Evolutionary conservation across 35 echinoderm and acorn worm species (phyloP).

Genomic region (Ophiothrix spiculata): DNA sequence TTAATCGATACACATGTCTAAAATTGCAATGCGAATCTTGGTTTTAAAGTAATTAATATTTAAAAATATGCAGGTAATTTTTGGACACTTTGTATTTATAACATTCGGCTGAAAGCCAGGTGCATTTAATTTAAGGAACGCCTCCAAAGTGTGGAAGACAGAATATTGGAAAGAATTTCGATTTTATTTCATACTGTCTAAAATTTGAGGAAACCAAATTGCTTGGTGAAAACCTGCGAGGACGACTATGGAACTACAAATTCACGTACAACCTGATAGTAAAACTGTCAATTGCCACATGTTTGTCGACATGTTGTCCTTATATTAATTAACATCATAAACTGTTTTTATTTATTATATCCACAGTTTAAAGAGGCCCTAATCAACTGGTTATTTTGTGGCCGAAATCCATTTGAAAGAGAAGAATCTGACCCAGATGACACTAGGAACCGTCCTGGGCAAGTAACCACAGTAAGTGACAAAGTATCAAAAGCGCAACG

Average conservation of each 20-base stretch:
- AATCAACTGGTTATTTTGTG: conserved; percentile 46
- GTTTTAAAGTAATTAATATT: too few species aligned
- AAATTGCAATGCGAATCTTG: too few species aligned
- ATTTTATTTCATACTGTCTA: neutral
- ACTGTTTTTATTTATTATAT: neutral
- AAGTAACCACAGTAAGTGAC: neutral
- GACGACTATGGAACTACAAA: too few species aligned
- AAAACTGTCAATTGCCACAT: neutral
- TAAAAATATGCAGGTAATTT: too few species aligned
- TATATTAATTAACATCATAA: neutral
- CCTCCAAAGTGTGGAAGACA: too few species aligned
- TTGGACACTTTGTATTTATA: too few species aligned
- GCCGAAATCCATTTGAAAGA: conserved; percentile 46
- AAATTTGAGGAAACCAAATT: neutral
- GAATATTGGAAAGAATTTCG: neutral
- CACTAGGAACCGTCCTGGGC: neutral
- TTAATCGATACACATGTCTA: too few species aligned
- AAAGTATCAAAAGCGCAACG: neutral
- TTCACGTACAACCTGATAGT: neutral
- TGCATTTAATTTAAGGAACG: too few species aligned
- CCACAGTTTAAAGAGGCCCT: conserved; percentile 54
- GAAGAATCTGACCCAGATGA: conserved; percentile 15
- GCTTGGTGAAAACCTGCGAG: neutral
- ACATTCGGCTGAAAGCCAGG: too few species aligned
- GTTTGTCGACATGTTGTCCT: neutral